Evolutionary conservation across 2,113 vertebrate species (phyloP), one percentile per base, ranked within the genome.

Genomic region (Phoenicopterus ruber): DNA sequence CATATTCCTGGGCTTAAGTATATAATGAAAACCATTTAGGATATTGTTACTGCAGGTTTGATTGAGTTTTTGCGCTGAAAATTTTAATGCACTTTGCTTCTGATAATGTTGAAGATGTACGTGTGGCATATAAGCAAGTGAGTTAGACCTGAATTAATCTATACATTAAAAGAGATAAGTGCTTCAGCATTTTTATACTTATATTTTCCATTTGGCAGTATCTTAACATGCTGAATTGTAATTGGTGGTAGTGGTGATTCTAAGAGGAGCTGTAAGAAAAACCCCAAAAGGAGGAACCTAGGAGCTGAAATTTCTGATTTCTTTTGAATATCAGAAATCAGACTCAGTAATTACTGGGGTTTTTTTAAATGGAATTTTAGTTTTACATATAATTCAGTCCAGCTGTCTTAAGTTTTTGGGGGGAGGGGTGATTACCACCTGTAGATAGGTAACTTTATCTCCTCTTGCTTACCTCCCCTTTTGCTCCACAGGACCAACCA

Each of bases 381-480:
- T 86, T 88, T 91, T 78, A 69, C 3, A 0, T 85, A 14, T 82
- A 67, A 81, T 66, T 86, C 40, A 92, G 50, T 91, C 32, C 24
- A 92, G 32, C 50, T 90, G 5, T 54, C n/a, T 44, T 46, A 49
- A 25, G 10, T 32, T n/a, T 81, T 46, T 29, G 0, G 9, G 26
- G 86, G 79, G 67, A 42, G 54, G 76, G 77, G 2, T 49, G 18
- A 38, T 86, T 86, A 29, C 80, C 38, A 77, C 50, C 93, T 92
- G n/a, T 91, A 88, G 83, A 78, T 84, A 74, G 90, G 90, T 95
- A 94, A 95, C 80, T 90, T 86, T 62, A 66, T 94, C 32, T 94
- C 82, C 42, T 94, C 86, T 95, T 96, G 86, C 89, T 96, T 95
- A 94, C 95, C 83, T 96, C 67, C 93, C 63, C 32, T 95, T 94